A percentile compares a stretch with the other conserved stretches of the same genome.
Evolutionary conservation across 2,797 vertebrate species (phyloP).

Genomic region (Peromyscus attwateri): DNA sequence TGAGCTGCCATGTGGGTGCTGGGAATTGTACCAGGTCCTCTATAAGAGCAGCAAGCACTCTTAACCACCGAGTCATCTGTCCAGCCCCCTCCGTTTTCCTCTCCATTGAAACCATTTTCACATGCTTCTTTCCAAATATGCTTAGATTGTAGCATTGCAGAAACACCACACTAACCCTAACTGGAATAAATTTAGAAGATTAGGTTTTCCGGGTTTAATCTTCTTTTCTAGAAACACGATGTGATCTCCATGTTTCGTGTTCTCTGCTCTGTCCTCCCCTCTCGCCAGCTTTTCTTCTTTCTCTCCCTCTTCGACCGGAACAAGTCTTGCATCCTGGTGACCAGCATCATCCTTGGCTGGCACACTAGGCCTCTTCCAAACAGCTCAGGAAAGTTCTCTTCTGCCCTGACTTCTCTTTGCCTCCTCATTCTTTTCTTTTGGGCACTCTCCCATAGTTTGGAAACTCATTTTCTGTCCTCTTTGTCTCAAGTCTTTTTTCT

Average conservation of each 20-base stretch:
- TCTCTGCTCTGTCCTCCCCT: too few relatives aligned
- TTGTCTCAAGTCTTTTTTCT: neutral
- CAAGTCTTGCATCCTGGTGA: neutral
- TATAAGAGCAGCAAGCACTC: neutral
- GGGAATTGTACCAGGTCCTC: neutral
- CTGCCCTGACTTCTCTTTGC: neutral
- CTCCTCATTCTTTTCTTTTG: neutral
- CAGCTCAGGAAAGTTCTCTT: neutral
- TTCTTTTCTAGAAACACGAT: neutral
- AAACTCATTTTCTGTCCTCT: neutral
- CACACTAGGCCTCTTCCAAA: neutral
- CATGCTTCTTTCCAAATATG: neutral
- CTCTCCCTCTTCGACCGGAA: neutral
- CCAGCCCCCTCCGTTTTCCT: neutral
- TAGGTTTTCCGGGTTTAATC: neutral
- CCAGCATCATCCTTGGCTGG: neutral
- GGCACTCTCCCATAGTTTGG: too few relatives aligned
- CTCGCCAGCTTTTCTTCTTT: neutral
- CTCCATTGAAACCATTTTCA: neutral
- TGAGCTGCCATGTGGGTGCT: neutral
- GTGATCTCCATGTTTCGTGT: accelerated
- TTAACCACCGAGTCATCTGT: neutral
- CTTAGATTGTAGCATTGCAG: neutral
- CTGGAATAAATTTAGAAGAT: neutral
- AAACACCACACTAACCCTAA: neutral